Conservation (phyloP, 2,888 invertebrate genomes). For the Idaea dimidiata region DNA sequence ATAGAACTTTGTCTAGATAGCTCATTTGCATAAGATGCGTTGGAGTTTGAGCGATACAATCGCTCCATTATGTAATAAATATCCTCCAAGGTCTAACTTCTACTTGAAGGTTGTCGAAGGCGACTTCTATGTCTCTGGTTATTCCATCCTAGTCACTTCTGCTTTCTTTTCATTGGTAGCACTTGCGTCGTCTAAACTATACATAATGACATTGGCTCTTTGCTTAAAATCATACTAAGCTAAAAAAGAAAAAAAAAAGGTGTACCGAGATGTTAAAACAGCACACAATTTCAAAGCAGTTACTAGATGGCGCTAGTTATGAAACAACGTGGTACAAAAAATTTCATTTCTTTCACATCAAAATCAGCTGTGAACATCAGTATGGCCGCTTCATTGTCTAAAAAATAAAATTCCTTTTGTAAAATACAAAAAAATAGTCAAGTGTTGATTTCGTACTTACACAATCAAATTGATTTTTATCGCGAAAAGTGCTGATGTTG, state of each 20-base stretch:
- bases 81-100: too few species aligned
- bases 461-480: conserved; percentile 52
- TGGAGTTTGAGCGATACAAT: too few species aligned
- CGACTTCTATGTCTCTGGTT: too few species aligned
- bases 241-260: conserved; percentile 10
- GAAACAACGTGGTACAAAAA: conserved; percentile 74
- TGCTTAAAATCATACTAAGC: conserved; percentile 1
- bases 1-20: too few species aligned
- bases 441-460: conserved; percentile 71
- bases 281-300: conserved; percentile 26
- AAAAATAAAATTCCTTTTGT: conserved; percentile 72
- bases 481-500: conserved; percentile 68
- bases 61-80: too few species aligned
- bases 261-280: conserved; percentile 46
- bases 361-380: conserved; percentile 81
- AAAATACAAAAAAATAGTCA: conserved; percentile 67
- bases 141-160: too few species aligned
- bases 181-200: background rate
- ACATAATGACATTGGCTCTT: background rate
- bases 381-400: conserved; percentile 74
- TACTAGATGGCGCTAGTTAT: conserved; percentile 52
- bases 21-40: too few species aligned
- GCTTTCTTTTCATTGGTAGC: too few species aligned
- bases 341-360: conserved; percentile 72
- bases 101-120: too few species aligned